Base-by-base conservation (phyloP, 2,797 vertebrate species). In the Rhynchonycteris naso region DNA sequence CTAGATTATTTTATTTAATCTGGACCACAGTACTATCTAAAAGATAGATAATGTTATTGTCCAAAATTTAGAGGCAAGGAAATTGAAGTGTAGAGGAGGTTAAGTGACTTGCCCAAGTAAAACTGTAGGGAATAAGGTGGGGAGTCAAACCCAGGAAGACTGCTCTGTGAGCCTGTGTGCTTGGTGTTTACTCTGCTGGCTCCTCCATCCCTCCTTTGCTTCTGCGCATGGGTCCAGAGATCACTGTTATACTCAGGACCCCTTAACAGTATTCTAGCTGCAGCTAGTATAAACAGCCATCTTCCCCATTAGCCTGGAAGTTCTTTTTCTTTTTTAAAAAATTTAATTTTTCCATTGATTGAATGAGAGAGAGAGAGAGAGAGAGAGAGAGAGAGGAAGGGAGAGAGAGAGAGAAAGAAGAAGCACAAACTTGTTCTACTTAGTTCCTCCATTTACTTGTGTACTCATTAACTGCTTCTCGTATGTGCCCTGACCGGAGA, bases 11-110 rank as follows among this genome's bases (percentile, higher is more conserved):
- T 88, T 82, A 71, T 84, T 87, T 47, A 72, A 61, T 59, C 56
- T 61, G 5, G n/a, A 78, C 24, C 65, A 43, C 9, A 50, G 9
- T 80, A 86, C 33, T n/a, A 30, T 71, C 43, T 86, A 54, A 84
- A 91, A 87, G 68, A 83, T 19, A 65, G 65, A 92, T 38, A 65
- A 88, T 24, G 26, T 52, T 33, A 95, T 80, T 90, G 59, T 35
- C 21, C 11, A 82, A 35, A 90, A 69, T 92, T 75, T 61, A 80
- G 69, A 59, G 47, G 69, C 24, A 61, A 56, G 47, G 68, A 43
- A 35, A 85, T 18, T 12, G 54, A 71, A 50, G 16, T 4, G 38
- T 28, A 43, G 47, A 76, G 72, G 82, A 72, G 47, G 84, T 74
- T n/a, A 80, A 83, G 59, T 26, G 83, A 56, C 43, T 71, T 75